Evolutionary conservation across 2,113 vertebrate genomes (phyloP), one percentile per base, ranked within the genome.

Genomic region (Haemorhous mexicanus): DNA sequence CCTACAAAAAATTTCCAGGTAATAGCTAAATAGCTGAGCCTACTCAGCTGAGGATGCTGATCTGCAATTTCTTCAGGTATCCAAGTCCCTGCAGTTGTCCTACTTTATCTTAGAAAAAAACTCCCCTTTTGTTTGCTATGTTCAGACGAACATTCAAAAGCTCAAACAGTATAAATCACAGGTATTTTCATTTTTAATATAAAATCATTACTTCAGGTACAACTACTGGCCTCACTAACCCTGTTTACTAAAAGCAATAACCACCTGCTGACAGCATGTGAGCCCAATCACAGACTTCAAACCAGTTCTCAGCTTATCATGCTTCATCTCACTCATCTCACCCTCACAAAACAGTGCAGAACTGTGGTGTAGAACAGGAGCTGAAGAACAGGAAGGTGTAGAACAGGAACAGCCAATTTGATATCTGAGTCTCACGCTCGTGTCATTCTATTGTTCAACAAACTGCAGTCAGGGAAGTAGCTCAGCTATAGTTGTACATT

Each of bases 351-450:
- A 91, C 56, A 92, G 94, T 7, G 76, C 69, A 93, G 87, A 84
- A 87, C n/a, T n/a, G n/a, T n/a, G 94, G 90, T 92, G 90, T 87
- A 89, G 82, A 95, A 96, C 4, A 97, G 64, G 61, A 94, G n/a
- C n/a, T n/a, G n/a, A n/a, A n/a, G n/a, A n/a, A n/a, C n/a, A n/a
- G n/a, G n/a, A 84, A 87, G 94, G 90, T 92, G 90, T 87, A 89
- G 82, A 95, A 96, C 4, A 97, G 64, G 61, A 94, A 72, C 73
- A 64, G 74, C 37, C 63, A 85, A 43, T 79, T 28, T 68, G 56
- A 3, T 24, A 78, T 10, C 43, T 0, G 11, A 87, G 53, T 72
- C 66, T 53, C 58, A 79, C 10, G 30, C 86, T 56, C 8, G 6
- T 32, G 74, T 37, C 64, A 61, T 64, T 52, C 88, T 16, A 20